Base-by-base conservation (phyloP, 2,888 invertebrate genomes). In the Amblyjoppa fuscipennis region DNA sequence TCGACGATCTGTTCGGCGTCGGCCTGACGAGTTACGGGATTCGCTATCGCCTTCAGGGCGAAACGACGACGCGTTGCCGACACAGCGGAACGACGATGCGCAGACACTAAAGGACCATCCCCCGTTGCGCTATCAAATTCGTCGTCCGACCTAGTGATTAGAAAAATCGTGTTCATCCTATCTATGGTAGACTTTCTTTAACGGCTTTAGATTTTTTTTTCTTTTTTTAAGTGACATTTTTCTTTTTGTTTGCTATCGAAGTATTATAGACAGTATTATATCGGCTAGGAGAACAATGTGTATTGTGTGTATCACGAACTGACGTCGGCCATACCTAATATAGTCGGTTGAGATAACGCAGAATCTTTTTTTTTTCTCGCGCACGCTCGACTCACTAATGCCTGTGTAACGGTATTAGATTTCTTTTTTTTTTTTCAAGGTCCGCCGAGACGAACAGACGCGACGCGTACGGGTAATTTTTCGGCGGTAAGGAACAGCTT, bases 1-100 rank as follows among this genome's bases (percentile, higher is more conserved):
- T 97, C 97, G 2, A 93, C 80, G 1, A 88, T 81, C 3, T 87
- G 79, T 2, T 85, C 11, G 9, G 88, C 69, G 0, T 87, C 82
- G 9, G 74, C 45, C 28, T 38, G 70, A 38, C 53, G 38, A 1
- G 83, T 20, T 1, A 61, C 9, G 0, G 93, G 91, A 61, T 87
- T 88, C 2, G 76, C 77, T 20, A 93, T 88, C 6, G 88, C 90
- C 82, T 94, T 94, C 5, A 93, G 75, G 9, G 91, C 91, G 68
- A 92, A 79, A 1, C 91, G 93, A 77, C 93, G 91, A 69, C 94
- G 90, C 7, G 89, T 89, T 9, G 92, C 89, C 4, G 93, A 89
- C 4, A 91, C 83, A 1, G 90, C 88, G 1, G 90, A 88, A 25
- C 93, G 90, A 68, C 92, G 91, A 49, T 90, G 93, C 31, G 89